Evolutionary conservation across 2,888 invertebrate genomes (phyloP), one percentile per base, ranked within the genome.

Genomic region (Catotricha subobsoleta): DNA sequence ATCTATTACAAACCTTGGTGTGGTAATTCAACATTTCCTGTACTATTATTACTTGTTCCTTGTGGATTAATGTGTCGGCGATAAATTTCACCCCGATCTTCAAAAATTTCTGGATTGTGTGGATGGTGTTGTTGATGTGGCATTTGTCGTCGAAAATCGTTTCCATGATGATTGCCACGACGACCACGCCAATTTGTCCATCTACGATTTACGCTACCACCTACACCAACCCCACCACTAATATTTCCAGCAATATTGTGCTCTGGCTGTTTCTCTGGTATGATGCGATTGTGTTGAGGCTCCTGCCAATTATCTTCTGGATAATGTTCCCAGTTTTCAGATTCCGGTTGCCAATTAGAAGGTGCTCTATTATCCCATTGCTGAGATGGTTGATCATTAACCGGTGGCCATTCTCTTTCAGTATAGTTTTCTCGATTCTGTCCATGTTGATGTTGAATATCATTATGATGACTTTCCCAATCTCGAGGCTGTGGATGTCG

Each of bases 321-420:
- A n/a, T n/a, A n/a, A n/a, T 5, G 20, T 7, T 13, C 20, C 13
- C 36, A 9, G 16, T 23, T 19, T 9, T 36, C 36, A 25, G 20
- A 23, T 15, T 36, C 21, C 16, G 21, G 21, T 25, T 25, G 25
- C 25, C 25, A 25, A 10, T 10, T 25, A 7, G 23, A 23, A 4
- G 21, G 21, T 25, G 20, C 21, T 6, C 21, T 2, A 4, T 21
- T 16, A 6, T 36, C 36, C n/a, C n/a, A n/a, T n/a, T n/a, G n/a
- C n/a, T n/a, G n/a, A n/a, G n/a, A 46, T 28, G 21, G 23, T 13
- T 15, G 15, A n/a, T 12, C 39, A 29, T 20, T 37, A 18, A 13
- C 34, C 31, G 42, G 47, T 6, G 45, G 42, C 50, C 53, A 27
- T 8, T 54, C 54, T 16, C 56, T 44, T 39, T 52, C 50, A 10